phyloP scores from a whole-genome alignment of 2,888 invertebrate genomes.

The Drosophila yooni region DNA sequence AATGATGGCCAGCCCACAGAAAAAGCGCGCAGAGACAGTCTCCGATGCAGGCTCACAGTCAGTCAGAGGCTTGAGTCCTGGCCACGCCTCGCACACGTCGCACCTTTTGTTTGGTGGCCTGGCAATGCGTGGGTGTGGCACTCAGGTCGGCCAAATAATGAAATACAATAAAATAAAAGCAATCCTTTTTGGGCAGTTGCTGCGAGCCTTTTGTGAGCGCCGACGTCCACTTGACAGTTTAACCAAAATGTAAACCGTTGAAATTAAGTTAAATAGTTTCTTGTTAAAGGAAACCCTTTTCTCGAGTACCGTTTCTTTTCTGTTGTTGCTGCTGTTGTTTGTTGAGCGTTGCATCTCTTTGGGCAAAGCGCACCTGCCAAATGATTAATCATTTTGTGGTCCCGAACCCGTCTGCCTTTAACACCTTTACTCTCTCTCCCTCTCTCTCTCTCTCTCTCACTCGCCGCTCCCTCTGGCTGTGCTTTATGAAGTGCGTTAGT shows the following conservation, averaged over 20 bases:
- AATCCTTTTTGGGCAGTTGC: slow-evolving; percentile 61
- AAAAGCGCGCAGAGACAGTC: slow-evolving; percentile 2
- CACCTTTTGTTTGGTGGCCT: slow-evolving; percentile 55
- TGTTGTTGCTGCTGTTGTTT: slow-evolving; percentile 5
- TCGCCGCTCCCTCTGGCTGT: slow-evolving; percentile 12
- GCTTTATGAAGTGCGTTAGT: slow-evolving; percentile 37
- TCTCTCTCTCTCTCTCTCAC: slow-evolving; percentile 8
- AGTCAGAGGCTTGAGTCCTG: slow-evolving; percentile 40
- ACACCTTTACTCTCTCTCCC: slow-evolving; percentile 56
- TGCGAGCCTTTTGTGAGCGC: slow-evolving; percentile 33
- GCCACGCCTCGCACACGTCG: slow-evolving; percentile 48
- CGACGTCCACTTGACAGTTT: slow-evolving; percentile 77
- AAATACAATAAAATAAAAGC: slow-evolving; percentile 44
- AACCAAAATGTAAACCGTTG: slow-evolving; percentile 69
- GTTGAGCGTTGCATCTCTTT: slow-evolving; percentile 18
- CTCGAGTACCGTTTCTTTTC: slow-evolving; percentile 62
- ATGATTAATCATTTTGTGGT: slow-evolving; percentile 83
- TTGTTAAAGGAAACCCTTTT: slow-evolving; percentile 73
- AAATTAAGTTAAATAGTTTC: slow-evolving; percentile 81
- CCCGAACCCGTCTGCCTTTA: slow-evolving; percentile 52
- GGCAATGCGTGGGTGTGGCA: slow-evolving; percentile 59
- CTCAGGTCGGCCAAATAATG: slow-evolving; percentile 50
- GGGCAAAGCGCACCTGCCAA: slow-evolving; percentile 79
- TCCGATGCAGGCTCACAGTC: not conserved
- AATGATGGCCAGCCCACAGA: slow-evolving; percentile 70